Evolutionary conservation across 2,797 vertebrate genomes (phyloP), one percentile per base, ranked within the genome.

Genomic region (Cyprinella venusta): DNA sequence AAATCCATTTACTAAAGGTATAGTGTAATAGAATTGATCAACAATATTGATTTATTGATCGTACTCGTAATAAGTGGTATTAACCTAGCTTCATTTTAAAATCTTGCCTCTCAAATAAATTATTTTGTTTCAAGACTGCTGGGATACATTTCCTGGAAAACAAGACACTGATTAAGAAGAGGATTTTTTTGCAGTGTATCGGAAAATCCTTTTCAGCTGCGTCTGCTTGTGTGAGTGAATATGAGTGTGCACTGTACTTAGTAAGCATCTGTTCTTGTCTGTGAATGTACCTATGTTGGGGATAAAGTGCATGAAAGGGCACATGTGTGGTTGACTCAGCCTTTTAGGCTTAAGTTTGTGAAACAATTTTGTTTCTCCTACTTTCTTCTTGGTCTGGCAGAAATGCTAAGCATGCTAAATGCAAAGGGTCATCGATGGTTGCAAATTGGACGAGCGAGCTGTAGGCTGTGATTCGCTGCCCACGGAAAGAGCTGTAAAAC

Each of bases 251-350:
- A 24, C 3, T 3, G 15, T 30, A 65, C 56, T n/a, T 64, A 50
- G 18, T 42, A 48, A 81, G 70, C 80, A 81, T 81, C 59, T 81
- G 80, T 74, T 81, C 69, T 50, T 65, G 76, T 61, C 59, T 21
- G 67, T 26, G 67, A 15, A 68, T 77, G 76, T 12, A 83, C 26
- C 74, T 76, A 80, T 88, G 87, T 82, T 84, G 65, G 70, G 59
- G 67, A 84, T 80, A 84, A 82, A 76, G 71, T 79, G 56, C 72
- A 81, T 38, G 59, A 65, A 65, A 64, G 59, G 79, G 21, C 79
- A 79, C 81, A 86, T 86, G 70, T 87, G 81, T 33, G 26, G 78
- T 72, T 84, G 84, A 86, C 84, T 84, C 80, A 81, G 75, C 36
- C 30, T 36, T 81, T 64, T 54, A 74, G 7, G 74, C 36, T 48